A percentile compares a stretch with the other conserved stretches of the same genome.
phyloP scores from a whole-genome alignment of 1,140 invertebrate species.

The Drosophila kurseongensis region DNA sequence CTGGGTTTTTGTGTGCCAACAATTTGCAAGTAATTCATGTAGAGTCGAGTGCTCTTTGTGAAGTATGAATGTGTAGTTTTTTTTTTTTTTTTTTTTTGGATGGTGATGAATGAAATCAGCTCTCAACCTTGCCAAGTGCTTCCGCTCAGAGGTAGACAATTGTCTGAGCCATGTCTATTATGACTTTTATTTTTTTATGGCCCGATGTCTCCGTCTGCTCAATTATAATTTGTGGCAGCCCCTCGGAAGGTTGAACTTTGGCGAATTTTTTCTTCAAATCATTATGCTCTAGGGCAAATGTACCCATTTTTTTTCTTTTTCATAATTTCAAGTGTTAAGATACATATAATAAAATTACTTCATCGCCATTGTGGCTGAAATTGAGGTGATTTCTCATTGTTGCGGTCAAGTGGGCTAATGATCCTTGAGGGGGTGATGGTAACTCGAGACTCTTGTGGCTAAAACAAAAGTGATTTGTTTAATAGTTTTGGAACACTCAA shows the following conservation, averaged over 20 bases:
- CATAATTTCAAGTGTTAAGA: slow-evolving; percentile 40
- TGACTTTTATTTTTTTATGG: slow-evolving; percentile 18
- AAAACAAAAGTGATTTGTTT: slow-evolving; percentile 38
- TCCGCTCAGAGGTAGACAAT: slow-evolving; percentile 57
- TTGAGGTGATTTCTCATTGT: slow-evolving; percentile 39
- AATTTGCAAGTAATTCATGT: slow-evolving; percentile 68
- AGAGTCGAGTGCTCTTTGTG: slow-evolving; percentile 16
- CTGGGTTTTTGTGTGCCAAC: slow-evolving; percentile 19
- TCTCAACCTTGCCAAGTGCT: slow-evolving; percentile 66
- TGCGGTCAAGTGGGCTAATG: slow-evolving; percentile 68
- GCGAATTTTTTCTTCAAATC: slow-evolving; percentile 34
- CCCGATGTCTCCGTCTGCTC: slow-evolving; percentile 47
- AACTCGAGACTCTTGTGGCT: slow-evolving; percentile 29
- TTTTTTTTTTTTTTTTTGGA: slow-evolving; percentile 21
- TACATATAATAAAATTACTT: slow-evolving; percentile 55
- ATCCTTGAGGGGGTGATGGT: slow-evolving; percentile 19
- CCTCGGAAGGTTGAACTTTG: slow-evolving; percentile 46
- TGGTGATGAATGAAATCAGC: slow-evolving; percentile 65
- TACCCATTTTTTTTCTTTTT: background rate
- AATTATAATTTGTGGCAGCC: slow-evolving; percentile 62
- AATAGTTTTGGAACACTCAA: slow-evolving; percentile 22
- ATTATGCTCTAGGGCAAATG: slow-evolving; percentile 38
- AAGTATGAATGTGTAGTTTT: background rate
- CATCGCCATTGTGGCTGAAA: slow-evolving; percentile 32
- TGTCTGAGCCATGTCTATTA: slow-evolving; percentile 55